A percentile compares a stretch with the other conserved stretches of the same genome.
phyloP scores from a whole-genome alignment of 2,113 vertebrate species.

The Aspidoscelis tigris region DNA sequence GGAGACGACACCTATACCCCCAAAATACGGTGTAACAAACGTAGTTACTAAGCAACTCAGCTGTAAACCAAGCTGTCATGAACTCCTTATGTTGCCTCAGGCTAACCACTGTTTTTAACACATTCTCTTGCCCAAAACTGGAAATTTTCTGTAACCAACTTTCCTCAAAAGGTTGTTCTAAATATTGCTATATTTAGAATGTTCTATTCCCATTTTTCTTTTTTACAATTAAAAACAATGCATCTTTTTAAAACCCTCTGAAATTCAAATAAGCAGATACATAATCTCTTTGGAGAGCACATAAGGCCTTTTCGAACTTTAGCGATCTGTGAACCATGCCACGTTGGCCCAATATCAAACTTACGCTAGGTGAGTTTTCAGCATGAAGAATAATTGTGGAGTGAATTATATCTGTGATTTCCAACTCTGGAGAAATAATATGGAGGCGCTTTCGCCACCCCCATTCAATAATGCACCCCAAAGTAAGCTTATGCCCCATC shows the following conservation, averaged over 20 bases:
- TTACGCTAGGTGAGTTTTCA: too few relatives aligned
- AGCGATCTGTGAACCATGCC: too few relatives aligned
- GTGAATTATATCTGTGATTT: too few relatives aligned
- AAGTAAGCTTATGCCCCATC: too few relatives aligned
- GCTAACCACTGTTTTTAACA: background rate
- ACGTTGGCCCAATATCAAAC: too few relatives aligned
- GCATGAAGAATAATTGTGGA: too few relatives aligned
- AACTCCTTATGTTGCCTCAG: background rate
- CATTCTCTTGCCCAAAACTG: background rate
- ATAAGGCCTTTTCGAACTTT: background rate
- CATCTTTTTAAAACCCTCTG: background rate
- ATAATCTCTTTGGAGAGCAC: background rate
- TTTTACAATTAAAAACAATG: background rate
- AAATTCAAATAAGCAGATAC: background rate
- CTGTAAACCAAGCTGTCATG: background rate
- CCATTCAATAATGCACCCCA: too few relatives aligned
- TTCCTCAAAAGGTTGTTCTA: background rate
- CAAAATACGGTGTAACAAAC: background rate
- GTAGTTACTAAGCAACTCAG: background rate
- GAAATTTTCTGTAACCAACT: too few relatives aligned
- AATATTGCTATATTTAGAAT: background rate
- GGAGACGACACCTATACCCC: constrained; percentile 33
- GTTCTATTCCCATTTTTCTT: background rate
- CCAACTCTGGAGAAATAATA: too few relatives aligned
- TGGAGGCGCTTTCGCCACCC: too few relatives aligned